phyloP scores from a whole-genome alignment of 1,140 invertebrate species.

The Hyphantria cunea region DNA sequence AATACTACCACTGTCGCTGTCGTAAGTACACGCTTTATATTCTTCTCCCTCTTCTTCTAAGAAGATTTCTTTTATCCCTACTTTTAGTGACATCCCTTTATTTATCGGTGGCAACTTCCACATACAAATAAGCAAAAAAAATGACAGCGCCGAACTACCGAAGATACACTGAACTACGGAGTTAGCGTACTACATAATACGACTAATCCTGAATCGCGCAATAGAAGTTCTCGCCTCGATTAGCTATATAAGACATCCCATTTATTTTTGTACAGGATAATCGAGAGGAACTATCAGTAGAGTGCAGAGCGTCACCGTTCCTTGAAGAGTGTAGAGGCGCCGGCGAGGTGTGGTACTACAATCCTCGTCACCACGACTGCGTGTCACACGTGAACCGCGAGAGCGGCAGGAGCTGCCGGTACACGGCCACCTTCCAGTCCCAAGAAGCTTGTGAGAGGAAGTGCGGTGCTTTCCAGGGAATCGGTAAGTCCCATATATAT shows the following conservation, averaged over 20 bases:
- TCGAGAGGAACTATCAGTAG: conserved; percentile 14
- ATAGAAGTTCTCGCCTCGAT: too few relatives aligned
- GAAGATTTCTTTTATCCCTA: too few relatives aligned
- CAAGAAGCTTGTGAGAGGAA: conserved; percentile 91
- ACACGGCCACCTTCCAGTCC: conserved; percentile 89
- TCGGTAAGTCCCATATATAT: conserved; percentile 81
- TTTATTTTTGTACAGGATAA: conserved; percentile 15
- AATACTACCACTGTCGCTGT: conserved; percentile 44
- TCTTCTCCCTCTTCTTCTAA: conserved; percentile 3
- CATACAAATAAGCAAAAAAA: too few relatives aligned
- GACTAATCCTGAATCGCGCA: too few relatives aligned
- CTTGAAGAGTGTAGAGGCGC: conserved; percentile 47
- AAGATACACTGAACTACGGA: too few relatives aligned
- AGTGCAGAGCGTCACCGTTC: conserved; percentile 41
- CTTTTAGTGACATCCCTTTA: too few relatives aligned
- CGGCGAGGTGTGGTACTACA: conserved; percentile 83
- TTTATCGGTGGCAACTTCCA: too few relatives aligned
- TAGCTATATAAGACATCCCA: too few relatives aligned
- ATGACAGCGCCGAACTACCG: too few relatives aligned
- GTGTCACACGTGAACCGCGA: conserved; percentile 86
- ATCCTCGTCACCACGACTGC: conserved; percentile 74
- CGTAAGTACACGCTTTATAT: conserved; percentile 45
- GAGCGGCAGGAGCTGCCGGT: conserved; percentile 85
- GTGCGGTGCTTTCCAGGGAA: conserved; percentile 87
- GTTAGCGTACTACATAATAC: too few relatives aligned